Percentiles rank a stretch among this genome's conserved stretches.
phyloP scores from a whole-genome alignment of 2,797 vertebrate genomes.

The Echiichthys vipera region DNA sequence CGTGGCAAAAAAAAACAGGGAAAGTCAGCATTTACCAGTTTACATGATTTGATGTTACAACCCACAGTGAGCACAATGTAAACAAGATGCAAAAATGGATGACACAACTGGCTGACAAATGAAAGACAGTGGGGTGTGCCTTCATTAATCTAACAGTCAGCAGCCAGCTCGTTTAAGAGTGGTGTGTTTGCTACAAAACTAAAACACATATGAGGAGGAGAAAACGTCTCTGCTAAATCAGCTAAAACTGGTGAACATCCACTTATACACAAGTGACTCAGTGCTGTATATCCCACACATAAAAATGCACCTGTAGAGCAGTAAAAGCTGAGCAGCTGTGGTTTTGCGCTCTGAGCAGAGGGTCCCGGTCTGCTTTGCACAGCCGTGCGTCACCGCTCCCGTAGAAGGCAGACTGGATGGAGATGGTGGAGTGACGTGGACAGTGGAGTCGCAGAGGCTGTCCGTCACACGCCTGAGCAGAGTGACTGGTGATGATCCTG shows the following conservation, averaged over 20 bases:
- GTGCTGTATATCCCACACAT: background rate
- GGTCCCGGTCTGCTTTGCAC: conserved; percentile 67
- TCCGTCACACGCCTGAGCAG: conserved; percentile 92
- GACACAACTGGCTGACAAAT: background rate
- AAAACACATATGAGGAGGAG: background rate
- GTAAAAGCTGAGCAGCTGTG: conserved; percentile 89
- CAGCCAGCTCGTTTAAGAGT: background rate
- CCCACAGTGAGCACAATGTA: background rate
- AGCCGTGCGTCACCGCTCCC: conserved; percentile 77
- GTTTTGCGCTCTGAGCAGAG: conserved; percentile 50
- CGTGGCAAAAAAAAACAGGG: conserved; percentile 23
- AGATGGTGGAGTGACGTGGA: conserved; percentile 94
- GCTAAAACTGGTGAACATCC: background rate
- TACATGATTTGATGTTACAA: background rate
- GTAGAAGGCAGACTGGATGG: conserved; percentile 93
- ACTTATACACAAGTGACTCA: background rate
- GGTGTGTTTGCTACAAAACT: background rate
- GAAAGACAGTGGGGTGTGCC: background rate
- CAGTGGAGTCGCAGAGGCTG: conserved; percentile 91
- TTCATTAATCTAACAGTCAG: background rate
- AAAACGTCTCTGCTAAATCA: conserved; percentile 7
- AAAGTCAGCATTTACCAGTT: background rate
- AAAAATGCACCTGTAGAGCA: conserved; percentile 91
- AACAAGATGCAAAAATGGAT: conserved; percentile 20
- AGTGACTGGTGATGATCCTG: conserved; percentile 94